Conservation (phyloP, 2,113 vertebrate species). For the Pelodiscus sinensis region DNA sequence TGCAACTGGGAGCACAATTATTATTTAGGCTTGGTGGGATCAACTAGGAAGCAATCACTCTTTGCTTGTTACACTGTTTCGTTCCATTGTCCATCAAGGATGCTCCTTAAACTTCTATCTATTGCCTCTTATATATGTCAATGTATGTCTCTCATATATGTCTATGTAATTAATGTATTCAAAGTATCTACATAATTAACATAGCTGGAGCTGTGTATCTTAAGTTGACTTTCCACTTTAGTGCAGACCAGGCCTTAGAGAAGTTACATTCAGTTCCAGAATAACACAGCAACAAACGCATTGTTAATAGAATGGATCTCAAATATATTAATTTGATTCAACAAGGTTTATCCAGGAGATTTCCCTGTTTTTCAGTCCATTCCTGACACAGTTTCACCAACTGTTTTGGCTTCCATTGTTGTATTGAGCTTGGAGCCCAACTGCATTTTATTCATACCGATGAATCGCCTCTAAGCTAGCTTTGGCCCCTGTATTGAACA, state of each 20-base stretch:
- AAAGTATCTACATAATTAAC: too few species aligned
- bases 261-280: not conserved
- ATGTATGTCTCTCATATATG: too few species aligned
- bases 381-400: not conserved
- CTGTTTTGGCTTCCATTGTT: not conserved
- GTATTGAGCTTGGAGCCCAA: not conserved
- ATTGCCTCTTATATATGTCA: not conserved
- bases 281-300: not conserved
- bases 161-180: too few species aligned
- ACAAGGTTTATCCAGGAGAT: not conserved
- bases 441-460: slow-evolving; percentile 21
- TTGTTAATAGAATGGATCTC: not conserved
- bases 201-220: too few species aligned
- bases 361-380: not conserved
- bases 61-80: not conserved
- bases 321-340: not conserved
- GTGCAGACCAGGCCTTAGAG: not conserved
- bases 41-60: not conserved
- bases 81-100: not conserved
- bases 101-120: not conserved
- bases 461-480: slow-evolving; percentile 27
- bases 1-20: not conserved
- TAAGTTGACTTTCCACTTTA: too few species aligned
- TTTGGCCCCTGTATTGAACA: slow-evolving; percentile 27
- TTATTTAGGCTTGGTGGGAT: not conserved